Conservation (phyloP, 2,113 vertebrate species). For the Porphyrio hochstetteri region DNA sequence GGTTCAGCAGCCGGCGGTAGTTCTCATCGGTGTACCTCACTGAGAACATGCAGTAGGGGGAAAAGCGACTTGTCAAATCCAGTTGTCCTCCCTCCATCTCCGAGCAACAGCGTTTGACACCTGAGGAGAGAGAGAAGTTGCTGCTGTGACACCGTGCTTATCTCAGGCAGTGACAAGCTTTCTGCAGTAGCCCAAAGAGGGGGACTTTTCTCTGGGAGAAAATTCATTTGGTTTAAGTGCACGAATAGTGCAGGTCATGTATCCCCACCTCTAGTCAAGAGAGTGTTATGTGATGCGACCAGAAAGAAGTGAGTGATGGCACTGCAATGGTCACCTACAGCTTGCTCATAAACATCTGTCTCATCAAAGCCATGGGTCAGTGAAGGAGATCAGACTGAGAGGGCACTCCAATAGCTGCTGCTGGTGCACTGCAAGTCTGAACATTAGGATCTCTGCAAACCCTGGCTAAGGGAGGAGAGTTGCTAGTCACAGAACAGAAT, state of each 20-base stretch:
- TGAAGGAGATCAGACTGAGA: background rate
- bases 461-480: background rate
- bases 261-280: background rate
- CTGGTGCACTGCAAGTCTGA: background rate
- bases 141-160: background rate
- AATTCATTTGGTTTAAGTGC: background rate
- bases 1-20: slow-evolving; percentile 73
- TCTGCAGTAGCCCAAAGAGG: background rate
- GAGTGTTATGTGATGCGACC: background rate
- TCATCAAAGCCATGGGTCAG: background rate
- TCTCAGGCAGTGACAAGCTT: background rate
- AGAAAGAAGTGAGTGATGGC: background rate
- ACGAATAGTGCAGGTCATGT: background rate
- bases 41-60: slow-evolving; percentile 75
- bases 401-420: background rate
- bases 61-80: slow-evolving; percentile 65
- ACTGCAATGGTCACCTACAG: background rate
- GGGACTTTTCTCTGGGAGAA: background rate
- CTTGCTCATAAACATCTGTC: background rate
- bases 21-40: slow-evolving; percentile 71
- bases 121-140: slow-evolving; percentile 27
- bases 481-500: background rate
- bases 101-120: slow-evolving; percentile 73
- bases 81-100: slow-evolving; percentile 74
- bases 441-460: background rate